These are phyloP conservation scores for Hiodon alosoides DNA, from an alignment of 2,113 vertebrate genomes.

Conservation along the genomic window DNA sequence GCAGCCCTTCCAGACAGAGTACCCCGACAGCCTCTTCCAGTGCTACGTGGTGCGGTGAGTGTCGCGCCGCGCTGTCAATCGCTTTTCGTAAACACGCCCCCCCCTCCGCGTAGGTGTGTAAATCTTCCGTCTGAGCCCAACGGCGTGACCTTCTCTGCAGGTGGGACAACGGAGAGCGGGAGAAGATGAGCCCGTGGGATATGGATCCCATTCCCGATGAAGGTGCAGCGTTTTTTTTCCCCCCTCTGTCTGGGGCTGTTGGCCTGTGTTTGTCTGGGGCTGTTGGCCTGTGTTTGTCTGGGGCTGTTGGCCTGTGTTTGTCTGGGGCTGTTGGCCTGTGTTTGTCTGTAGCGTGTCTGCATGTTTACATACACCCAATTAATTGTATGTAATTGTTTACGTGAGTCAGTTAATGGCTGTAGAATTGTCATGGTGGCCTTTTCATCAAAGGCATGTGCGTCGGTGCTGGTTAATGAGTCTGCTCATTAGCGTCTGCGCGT, in stretches of 20 bases:
- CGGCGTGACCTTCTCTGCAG: constrained; percentile 48
- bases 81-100: no score
- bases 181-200: constrained; percentile 98
- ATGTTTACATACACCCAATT: neutral
- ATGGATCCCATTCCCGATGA: constrained; percentile 96
- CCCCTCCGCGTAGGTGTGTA: neutral
- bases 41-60: constrained; percentile 93
- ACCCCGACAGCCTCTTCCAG: constrained; percentile 96
- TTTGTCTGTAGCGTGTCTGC: neutral
- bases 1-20: constrained; percentile 89
- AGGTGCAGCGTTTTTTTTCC: constrained; percentile 59
- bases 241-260: neutral
- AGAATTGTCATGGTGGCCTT: no score
- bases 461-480: no score
- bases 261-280: neutral
- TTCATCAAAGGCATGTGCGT: no score
- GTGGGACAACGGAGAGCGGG: constrained; percentile 94
- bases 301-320: neutral
- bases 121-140: no score
- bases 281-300: neutral
- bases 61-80: neutral
- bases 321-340: neutral
- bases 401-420: no score
- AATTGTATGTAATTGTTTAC: neutral
- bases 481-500: no score